A percentile compares a stretch with the other conserved stretches of the same genome.
These are phyloP conservation scores for Proctacanthus coquilletti DNA, from an alignment of 1,140 invertebrate species.

Conservation along the genomic window DNA sequence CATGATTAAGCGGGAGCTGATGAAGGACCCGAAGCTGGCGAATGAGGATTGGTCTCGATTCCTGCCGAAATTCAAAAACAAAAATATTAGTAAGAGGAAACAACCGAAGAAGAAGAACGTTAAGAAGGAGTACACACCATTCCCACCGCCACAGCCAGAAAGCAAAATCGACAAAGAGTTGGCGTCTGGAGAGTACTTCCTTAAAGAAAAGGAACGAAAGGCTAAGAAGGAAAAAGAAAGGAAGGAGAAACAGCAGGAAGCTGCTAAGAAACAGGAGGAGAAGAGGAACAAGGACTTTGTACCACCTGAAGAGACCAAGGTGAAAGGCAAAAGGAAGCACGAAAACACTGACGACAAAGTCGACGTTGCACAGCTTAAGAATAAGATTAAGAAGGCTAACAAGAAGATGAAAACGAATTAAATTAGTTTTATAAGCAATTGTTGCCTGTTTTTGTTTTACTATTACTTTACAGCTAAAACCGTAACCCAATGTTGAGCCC, in stretches of 20 bases:
- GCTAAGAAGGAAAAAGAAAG: conserved; percentile 56
- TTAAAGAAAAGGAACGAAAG: conserved; percentile 68
- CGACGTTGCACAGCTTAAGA: conserved; percentile 50
- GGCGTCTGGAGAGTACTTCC: conserved; percentile 92
- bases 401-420: conserved; percentile 2
- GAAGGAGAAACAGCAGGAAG: conserved; percentile 53
- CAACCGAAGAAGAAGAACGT: conserved; percentile 68
- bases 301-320: conserved; percentile 59
- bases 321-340: conserved; percentile 15
- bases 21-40: conserved; percentile 78
- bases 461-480: too few species aligned
- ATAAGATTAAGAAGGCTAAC: conserved; percentile 47
- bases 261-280: conserved; percentile 55
- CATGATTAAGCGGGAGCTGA: conserved; percentile 94
- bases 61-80: conserved; percentile 88
- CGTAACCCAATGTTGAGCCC: too few species aligned
- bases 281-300: conserved; percentile 65
- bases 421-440: background rate
- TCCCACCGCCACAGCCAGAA: conserved; percentile 85
- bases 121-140: conserved; percentile 93
- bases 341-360: conserved; percentile 23
- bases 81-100: conserved; percentile 73
- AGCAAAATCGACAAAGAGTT: conserved; percentile 90
- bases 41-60: conserved; percentile 97
- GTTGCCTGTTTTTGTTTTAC: too few species aligned